Percentiles rank a stretch among this genome's conserved stretches.
These are phyloP conservation scores for Spea hammondii DNA, from an alignment of 2,797 vertebrate species.

Conservation along the genomic window DNA sequence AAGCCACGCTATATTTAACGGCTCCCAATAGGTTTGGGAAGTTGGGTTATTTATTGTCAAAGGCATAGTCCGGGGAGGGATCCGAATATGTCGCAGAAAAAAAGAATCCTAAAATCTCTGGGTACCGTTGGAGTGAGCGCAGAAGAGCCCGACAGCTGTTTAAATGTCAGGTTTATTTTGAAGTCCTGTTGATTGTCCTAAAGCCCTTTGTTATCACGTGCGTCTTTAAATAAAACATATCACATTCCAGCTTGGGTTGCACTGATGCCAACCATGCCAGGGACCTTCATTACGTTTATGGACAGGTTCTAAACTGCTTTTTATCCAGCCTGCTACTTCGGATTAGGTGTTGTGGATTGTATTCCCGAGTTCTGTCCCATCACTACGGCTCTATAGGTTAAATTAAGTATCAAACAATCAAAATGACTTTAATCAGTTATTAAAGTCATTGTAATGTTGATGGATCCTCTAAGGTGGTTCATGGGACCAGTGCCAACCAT, in stretches of 20 bases:
- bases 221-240: constrained; percentile 30
- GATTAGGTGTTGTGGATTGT: too few relatives aligned
- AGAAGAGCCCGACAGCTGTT: constrained; percentile 32
- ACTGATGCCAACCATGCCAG: not conserved
- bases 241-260: constrained; percentile 1
- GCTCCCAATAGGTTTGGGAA: constrained; percentile 19
- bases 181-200: constrained; percentile 15
- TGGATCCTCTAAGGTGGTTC: too few relatives aligned
- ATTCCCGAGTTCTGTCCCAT: too few relatives aligned
- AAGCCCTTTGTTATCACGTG: constrained; percentile 26
- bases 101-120: constrained; percentile 17
- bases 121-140: not conserved
- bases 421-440: too few relatives aligned
- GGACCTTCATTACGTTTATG: too few relatives aligned
- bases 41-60: constrained; percentile 31
- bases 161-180: constrained; percentile 43
- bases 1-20: constrained; percentile 33
- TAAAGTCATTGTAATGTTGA: too few relatives aligned
- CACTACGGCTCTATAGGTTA: too few relatives aligned
- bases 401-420: too few relatives aligned
- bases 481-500: too few relatives aligned
- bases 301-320: too few relatives aligned
- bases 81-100: constrained; percentile 23
- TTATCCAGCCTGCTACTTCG: too few relatives aligned
- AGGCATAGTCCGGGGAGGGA: constrained; percentile 19